phyloP scores from a whole-genome alignment of 2,888 invertebrate species.

The Tetramorium bicarinatum region DNA sequence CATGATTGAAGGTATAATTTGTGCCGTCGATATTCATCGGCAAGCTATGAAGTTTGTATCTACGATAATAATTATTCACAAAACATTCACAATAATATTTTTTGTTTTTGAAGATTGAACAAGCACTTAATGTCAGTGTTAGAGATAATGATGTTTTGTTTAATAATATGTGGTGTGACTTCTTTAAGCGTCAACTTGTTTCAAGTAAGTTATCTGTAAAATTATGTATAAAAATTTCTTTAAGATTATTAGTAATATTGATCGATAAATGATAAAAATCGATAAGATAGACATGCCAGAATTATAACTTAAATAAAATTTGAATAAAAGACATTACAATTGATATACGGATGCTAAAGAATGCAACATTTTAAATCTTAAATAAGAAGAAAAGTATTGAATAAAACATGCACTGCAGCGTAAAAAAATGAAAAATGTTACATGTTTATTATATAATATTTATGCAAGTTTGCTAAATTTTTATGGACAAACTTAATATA shows the following conservation, averaged over 20 bases:
- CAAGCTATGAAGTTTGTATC: slow-evolving; percentile 29
- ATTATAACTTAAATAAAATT: neutral
- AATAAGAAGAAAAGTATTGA: neutral
- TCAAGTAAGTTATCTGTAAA: neutral
- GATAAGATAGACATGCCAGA: neutral
- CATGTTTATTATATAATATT: neutral
- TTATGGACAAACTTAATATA: neutral
- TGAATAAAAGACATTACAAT: neutral
- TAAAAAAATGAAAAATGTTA: neutral
- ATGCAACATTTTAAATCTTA: neutral
- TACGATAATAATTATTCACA: neutral
- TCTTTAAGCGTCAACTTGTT: neutral
- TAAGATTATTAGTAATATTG: neutral
- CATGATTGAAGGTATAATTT: neutral
- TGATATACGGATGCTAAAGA: neutral
- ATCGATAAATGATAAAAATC: neutral
- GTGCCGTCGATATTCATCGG: neutral
- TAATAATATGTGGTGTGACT: neutral
- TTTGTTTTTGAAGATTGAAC: slow-evolving; percentile 13
- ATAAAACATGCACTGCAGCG: neutral
- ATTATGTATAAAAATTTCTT: neutral
- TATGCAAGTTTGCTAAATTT: neutral
- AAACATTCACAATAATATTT: neutral
- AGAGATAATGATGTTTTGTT: neutral
- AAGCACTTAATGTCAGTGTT: neutral